A percentile compares a stretch with the other conserved stretches of the same genome.
phyloP scores from a whole-genome alignment of 2,113 vertebrate genomes.

The Australoheros scitulus region DNA sequence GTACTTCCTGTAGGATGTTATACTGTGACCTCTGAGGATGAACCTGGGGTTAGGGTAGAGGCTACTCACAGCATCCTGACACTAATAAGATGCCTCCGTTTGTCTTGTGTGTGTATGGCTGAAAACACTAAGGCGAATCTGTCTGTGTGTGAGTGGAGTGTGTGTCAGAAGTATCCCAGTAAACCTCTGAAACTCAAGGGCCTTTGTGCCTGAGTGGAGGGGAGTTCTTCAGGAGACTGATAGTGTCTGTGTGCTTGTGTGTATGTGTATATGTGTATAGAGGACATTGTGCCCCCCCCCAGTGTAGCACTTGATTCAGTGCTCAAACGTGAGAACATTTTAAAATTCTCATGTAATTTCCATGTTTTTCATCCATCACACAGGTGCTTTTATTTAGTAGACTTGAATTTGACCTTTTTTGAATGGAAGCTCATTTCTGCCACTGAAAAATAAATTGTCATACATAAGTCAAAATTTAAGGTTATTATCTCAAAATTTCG shows the following conservation, averaged over 20 bases:
- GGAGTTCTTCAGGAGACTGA: slow-evolving; percentile 43
- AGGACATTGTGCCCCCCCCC: too few relatives aligned
- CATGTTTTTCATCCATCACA: too few relatives aligned
- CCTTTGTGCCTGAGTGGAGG: slow-evolving; percentile 32
- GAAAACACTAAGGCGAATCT: background rate
- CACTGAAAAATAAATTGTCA: too few relatives aligned
- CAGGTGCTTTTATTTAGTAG: too few relatives aligned
- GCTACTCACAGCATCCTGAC: slow-evolving; percentile 54
- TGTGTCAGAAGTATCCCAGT: slow-evolving; percentile 24
- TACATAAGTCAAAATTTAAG: too few relatives aligned
- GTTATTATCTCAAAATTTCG: too few relatives aligned
- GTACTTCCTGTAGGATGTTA: slow-evolving; percentile 67
- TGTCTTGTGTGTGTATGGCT: slow-evolving; percentile 14
- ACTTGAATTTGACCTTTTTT: too few relatives aligned
- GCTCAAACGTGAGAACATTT: too few relatives aligned
- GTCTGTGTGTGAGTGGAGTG: background rate
- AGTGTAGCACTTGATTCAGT: too few relatives aligned
- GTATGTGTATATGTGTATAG: too few relatives aligned
- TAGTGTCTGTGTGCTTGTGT: background rate
- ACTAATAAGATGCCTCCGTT: slow-evolving; percentile 36
- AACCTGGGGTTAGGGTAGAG: slow-evolving; percentile 50
- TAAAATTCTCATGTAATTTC: too few relatives aligned
- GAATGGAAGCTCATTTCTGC: too few relatives aligned
- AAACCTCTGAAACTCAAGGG: slow-evolving; percentile 27
- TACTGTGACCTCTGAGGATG: slow-evolving; percentile 63